Evolutionary conservation across 1,140 invertebrate species (phyloP).

Genomic region (Archivesica marissinica): DNA sequence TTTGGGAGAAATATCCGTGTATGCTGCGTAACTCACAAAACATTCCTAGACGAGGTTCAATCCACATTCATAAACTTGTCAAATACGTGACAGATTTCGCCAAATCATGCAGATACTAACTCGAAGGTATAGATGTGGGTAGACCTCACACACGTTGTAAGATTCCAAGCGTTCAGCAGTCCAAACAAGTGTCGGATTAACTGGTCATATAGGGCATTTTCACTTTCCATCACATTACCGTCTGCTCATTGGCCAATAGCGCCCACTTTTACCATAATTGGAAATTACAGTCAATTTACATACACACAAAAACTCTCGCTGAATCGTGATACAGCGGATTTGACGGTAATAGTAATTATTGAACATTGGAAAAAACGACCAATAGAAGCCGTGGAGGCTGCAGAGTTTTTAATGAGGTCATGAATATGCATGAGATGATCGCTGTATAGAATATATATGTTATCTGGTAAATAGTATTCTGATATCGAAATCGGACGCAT

Average conservation of each 20-base stretch:
- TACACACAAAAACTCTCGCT: conserved; percentile 26
- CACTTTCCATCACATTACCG: conserved; percentile 16
- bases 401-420: conserved; percentile 13
- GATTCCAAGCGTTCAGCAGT: conserved; percentile 41
- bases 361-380: conserved; percentile 39
- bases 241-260: conserved; percentile 47
- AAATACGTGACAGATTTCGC: too few relatives aligned
- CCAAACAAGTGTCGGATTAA: conserved; percentile 51
- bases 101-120: too few relatives aligned
- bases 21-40: too few relatives aligned
- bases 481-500: too few relatives aligned
- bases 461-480: neutral
- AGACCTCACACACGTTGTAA: conserved; percentile 51
- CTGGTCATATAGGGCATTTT: conserved; percentile 34
- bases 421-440: conserved; percentile 36
- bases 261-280: conserved; percentile 17
- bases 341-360: conserved; percentile 11
- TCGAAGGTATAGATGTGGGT: too few relatives aligned
- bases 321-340: neutral
- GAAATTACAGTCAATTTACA: conserved; percentile 49
- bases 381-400: conserved; percentile 6
- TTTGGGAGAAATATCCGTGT: too few relatives aligned
- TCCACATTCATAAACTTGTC: too few relatives aligned
- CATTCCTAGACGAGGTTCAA: too few relatives aligned
- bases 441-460: neutral